These are phyloP conservation scores for Hestina assimilis DNA, from an alignment of 1,140 invertebrate species.

Conservation along the genomic window DNA sequence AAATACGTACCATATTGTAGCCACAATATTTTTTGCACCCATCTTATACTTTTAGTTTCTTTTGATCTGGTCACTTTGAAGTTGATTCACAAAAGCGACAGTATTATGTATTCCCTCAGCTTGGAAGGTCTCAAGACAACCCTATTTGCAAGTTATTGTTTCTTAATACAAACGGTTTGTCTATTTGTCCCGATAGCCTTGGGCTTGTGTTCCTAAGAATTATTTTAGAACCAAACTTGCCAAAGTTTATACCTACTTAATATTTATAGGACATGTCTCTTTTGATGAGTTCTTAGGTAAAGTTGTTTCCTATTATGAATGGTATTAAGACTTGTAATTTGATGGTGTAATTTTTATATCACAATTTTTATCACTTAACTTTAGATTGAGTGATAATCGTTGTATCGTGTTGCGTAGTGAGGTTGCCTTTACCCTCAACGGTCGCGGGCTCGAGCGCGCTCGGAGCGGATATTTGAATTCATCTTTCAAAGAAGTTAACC, in stretches of 20 bases:
- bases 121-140: not conserved
- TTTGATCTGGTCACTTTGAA: conserved; percentile 39
- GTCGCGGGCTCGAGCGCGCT: too few species aligned
- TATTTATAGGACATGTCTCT: conserved; percentile 22
- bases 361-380: too few species aligned
- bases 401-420: too few species aligned
- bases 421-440: too few species aligned
- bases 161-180: conserved; percentile 25
- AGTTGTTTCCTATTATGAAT: too few species aligned
- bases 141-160: conserved; percentile 44
- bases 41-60: conserved; percentile 22
- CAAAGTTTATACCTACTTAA: conserved; percentile 31
- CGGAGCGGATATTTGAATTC: too few species aligned
- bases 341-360: too few species aligned
- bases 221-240: not conserved
- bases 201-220: not conserved
- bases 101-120: conserved; percentile 33
- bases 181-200: conserved; percentile 8
- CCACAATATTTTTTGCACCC: conserved; percentile 8
- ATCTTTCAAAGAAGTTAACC: too few species aligned
- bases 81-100: conserved; percentile 22
- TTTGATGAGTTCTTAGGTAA: conserved; percentile 21
- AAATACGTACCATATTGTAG: not conserved
- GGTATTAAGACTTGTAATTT: too few species aligned
- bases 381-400: too few species aligned